Base-by-base conservation (phyloP, 2,113 vertebrate species). In the Phaetusa simplex region DNA sequence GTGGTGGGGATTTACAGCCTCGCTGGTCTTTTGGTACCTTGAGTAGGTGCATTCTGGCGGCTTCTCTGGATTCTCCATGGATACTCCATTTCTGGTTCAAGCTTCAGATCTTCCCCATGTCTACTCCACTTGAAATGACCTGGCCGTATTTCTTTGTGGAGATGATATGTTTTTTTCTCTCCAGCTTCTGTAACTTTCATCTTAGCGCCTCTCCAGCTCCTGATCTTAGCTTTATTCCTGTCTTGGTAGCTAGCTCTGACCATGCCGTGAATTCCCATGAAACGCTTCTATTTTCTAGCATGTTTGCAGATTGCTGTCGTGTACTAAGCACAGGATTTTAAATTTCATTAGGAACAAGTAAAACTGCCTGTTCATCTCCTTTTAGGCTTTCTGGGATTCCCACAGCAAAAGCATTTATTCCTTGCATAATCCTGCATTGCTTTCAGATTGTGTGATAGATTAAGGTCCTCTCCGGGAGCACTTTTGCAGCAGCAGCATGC, bases 401-500 rank as follows among this genome's bases (percentile, higher is more conserved):
- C 17, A 20, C 55, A 40, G 59, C 50, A 59, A 38, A 69, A 50
- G 36, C 40, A 45, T 36, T 34, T 74, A n/a, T 11, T 64, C 14
- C 38, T 81, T 76, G 69, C 52, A 4, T 22, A 24, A 47, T 34
- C 47, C 22, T 22, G 42, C 16, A 0, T 38, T 73, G 53, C 22
- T 27, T 30, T 53, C 29, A 40, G 58, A 18, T 65, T 5, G n/a
- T 15, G 43, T 11, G 66, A 2, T 22, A 18, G 34, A 17, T 47
- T 4, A 13, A 47, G 52, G 45, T 17, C 11, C 32, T 59, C 34
- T n/a, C 42, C 0, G 3, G n/a, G 45, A 22, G 38, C 1, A 12
- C 43, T 76, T 43, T 38, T 59, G 80, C 55, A 40, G 38, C 24
- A 52, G n/a, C 29, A 67, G 38, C 34, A 7, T 1, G 20, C 13